Evolutionary conservation across 2,888 invertebrate genomes (phyloP).

Genomic region (Archaeoteleia sp.): DNA sequence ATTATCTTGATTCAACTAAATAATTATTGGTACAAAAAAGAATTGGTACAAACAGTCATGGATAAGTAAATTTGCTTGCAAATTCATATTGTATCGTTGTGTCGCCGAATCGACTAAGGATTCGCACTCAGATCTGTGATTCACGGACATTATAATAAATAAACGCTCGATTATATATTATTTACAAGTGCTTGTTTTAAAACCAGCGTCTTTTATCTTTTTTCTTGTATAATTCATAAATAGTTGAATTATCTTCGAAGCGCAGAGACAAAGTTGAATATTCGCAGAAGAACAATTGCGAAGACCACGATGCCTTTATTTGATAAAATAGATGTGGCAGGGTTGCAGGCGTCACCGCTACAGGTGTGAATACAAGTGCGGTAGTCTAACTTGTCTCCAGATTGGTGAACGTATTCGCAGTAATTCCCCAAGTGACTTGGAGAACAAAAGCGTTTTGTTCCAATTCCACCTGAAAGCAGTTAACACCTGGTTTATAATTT

Average conservation of each 20-base stretch:
- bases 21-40: too few species aligned
- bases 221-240: background rate
- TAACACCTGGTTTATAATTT: too few species aligned
- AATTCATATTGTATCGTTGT: background rate
- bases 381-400: constrained; percentile 89
- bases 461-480: constrained; percentile 88
- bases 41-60: constrained; percentile 4
- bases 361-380: constrained; percentile 93
- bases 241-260: constrained; percentile 11
- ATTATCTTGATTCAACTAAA: too few species aligned
- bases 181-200: background rate
- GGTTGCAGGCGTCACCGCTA: constrained; percentile 87
- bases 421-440: constrained; percentile 91
- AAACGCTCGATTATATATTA: background rate
- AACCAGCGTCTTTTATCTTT: too few species aligned
- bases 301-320: constrained; percentile 22
- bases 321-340: constrained; percentile 68
- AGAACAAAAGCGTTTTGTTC: constrained; percentile 91
- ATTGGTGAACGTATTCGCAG: constrained; percentile 90
- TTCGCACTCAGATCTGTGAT: background rate
- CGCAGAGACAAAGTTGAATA: background rate
- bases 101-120: background rate
- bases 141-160: background rate
- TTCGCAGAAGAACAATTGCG: constrained; percentile 8
- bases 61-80: background rate